Evolutionary conservation across 2,888 invertebrate genomes (phyloP).

Genomic region (Rhagonycha lutea): DNA sequence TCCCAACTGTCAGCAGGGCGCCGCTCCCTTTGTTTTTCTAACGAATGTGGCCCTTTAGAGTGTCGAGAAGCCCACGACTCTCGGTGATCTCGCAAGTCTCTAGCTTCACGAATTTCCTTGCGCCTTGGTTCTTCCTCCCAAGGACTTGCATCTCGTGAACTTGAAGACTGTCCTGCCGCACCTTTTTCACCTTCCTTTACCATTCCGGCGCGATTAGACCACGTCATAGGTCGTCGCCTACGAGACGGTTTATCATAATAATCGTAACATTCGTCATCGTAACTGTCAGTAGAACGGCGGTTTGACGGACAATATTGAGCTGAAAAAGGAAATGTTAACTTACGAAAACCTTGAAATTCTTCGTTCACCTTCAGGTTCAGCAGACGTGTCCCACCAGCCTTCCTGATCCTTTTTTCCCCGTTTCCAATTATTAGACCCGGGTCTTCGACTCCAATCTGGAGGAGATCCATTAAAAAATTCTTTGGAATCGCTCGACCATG

Average conservation of each 20-base stretch:
- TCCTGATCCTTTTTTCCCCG: constrained; percentile 52
- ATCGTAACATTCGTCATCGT: constrained; percentile 54
- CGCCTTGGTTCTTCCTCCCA: constrained; percentile 73
- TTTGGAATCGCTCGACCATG: constrained; percentile 79
- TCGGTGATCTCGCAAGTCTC: constrained; percentile 54
- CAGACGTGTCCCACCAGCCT: constrained; percentile 56
- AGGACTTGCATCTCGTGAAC: constrained; percentile 76
- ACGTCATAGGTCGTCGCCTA: constrained; percentile 37
- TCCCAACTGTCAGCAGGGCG: constrained; percentile 59
- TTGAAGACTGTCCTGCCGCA: constrained; percentile 61
- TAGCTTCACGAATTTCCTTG: constrained; percentile 44
- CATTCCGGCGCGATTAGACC: constrained; percentile 21
- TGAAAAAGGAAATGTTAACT: constrained; percentile 1
- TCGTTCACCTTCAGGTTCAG: constrained; percentile 49
- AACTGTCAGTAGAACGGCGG: constrained; percentile 53
- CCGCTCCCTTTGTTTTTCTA: constrained; percentile 58
- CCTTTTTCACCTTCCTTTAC: constrained; percentile 10
- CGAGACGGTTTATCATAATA: constrained; percentile 50
- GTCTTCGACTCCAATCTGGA: constrained; percentile 56
- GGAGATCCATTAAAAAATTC: constrained; percentile 59
- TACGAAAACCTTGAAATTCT: background rate
- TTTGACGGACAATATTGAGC: constrained; percentile 44
- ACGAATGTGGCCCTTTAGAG: constrained; percentile 50
- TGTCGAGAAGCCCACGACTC: constrained; percentile 55
- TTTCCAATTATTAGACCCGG: constrained; percentile 55